Percentiles rank a stretch among this genome's conserved stretches.
Evolutionary conservation across 1,140 invertebrate genomes (phyloP).

Genomic region (Panonychus citri): DNA sequence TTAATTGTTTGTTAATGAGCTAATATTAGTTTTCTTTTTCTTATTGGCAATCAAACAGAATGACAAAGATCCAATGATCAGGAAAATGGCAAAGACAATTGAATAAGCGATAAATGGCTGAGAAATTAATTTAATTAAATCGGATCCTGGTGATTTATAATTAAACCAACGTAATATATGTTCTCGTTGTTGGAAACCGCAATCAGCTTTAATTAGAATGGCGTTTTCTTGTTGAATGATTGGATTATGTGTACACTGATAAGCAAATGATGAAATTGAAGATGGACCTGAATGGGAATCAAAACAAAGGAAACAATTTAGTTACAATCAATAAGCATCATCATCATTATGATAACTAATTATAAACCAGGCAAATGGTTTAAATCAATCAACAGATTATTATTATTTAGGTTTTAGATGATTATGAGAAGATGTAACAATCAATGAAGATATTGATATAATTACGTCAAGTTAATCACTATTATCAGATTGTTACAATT

Average conservation of each 20-base stretch:
- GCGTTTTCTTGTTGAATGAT: constrained; percentile 16
- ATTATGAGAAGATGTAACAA: too few relatives aligned
- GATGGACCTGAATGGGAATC: not conserved
- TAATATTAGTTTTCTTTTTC: not conserved
- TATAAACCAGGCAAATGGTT: too few relatives aligned
- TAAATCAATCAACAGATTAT: too few relatives aligned
- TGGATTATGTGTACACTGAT: constrained; percentile 12
- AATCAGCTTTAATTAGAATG: constrained; percentile 18
- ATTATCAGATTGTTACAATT: too few relatives aligned
- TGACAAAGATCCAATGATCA: not conserved
- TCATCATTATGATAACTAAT: too few relatives aligned
- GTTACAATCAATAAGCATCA: too few relatives aligned
- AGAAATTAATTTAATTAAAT: not conserved
- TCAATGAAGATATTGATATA: too few relatives aligned
- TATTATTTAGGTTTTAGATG: too few relatives aligned
- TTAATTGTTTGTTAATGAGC: too few relatives aligned
- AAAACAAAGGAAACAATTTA: too few relatives aligned
- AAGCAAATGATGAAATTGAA: not conserved
- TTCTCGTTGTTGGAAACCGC: constrained; percentile 15
- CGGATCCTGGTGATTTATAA: not conserved
- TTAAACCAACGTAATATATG: constrained; percentile 15
- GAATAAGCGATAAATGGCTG: constrained; percentile 4
- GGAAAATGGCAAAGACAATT: constrained; percentile 1
- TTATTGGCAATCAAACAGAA: constrained; percentile 4
- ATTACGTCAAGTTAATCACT: too few relatives aligned